Evolutionary conservation across 2,113 vertebrate genomes (phyloP).

Genomic region (Gambusia affinis): DNA sequence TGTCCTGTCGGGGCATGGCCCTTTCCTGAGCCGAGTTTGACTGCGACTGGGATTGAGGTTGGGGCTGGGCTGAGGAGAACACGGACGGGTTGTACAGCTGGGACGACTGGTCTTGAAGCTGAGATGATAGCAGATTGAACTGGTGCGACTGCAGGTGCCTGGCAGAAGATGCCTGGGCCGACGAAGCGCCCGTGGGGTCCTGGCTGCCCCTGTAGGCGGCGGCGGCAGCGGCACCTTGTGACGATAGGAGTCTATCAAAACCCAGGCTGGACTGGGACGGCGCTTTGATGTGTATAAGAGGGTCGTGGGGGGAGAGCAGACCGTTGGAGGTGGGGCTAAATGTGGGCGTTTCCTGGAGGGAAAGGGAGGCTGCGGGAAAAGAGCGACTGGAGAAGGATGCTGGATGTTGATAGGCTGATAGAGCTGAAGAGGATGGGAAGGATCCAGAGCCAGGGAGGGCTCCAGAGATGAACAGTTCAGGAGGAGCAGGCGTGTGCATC

Average conservation of each 20-base stretch:
- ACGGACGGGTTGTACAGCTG: conserved; percentile 91
- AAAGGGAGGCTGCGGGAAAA: conserved; percentile 88
- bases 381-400: conserved; percentile 92
- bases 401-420: conserved; percentile 96
- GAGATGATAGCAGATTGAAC: conserved; percentile 92
- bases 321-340: conserved; percentile 93
- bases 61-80: conserved; percentile 86
- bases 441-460: conserved; percentile 92
- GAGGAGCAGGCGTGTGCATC: conserved; percentile 94
- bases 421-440: conserved; percentile 92
- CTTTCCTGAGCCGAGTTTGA: conserved; percentile 82
- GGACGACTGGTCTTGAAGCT: conserved; percentile 84
- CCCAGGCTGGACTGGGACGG: conserved; percentile 83
- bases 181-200: conserved; percentile 80
- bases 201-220: conserved; percentile 81
- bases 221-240: conserved; percentile 79
- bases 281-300: conserved; percentile 87
- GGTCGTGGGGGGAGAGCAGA: conserved; percentile 87
- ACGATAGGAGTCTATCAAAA: conserved; percentile 83
- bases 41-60: conserved; percentile 79
- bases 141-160: conserved; percentile 87
- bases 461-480: conserved; percentile 95
- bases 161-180: conserved; percentile 82
- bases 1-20: conserved; percentile 90
- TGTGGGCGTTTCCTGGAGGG: conserved; percentile 90